Conservation (phyloP, 2,797 vertebrate genomes). For the Pterois miles region DNA sequence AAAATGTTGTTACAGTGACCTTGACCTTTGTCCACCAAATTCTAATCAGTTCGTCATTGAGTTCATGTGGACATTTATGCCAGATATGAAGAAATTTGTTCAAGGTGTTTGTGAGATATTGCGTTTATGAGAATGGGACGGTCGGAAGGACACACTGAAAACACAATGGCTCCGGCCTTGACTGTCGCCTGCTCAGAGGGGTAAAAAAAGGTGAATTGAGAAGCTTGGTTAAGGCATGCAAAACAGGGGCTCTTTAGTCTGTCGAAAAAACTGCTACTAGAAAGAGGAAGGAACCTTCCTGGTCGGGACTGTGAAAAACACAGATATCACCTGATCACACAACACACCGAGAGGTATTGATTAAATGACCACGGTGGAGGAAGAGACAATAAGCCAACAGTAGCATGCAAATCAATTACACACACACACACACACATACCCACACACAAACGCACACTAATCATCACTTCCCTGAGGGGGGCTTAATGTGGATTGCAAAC, state of each 20-base stretch:
- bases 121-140: too few relatives aligned
- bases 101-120: neutral
- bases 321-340: constrained; percentile 39
- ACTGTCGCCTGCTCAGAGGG: too few relatives aligned
- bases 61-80: too few relatives aligned
- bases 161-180: neutral
- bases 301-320: neutral
- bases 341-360: constrained; percentile 51
- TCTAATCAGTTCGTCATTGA: neutral
- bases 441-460: neutral
- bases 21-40: neutral
- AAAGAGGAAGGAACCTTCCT: neutral
- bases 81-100: too few relatives aligned
- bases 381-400: constrained; percentile 15
- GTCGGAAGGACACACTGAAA: neutral
- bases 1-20: neutral
- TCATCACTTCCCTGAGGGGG: neutral
- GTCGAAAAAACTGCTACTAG: neutral
- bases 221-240: neutral
- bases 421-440: neutral
- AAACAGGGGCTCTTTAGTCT: neutral
- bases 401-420: constrained; percentile 27
- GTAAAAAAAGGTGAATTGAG: neutral
- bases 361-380: constrained; percentile 43
- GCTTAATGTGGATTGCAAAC: neutral